Conservation (phyloP, 2,888 invertebrate genomes). For the Plebejus melissa region DNA sequence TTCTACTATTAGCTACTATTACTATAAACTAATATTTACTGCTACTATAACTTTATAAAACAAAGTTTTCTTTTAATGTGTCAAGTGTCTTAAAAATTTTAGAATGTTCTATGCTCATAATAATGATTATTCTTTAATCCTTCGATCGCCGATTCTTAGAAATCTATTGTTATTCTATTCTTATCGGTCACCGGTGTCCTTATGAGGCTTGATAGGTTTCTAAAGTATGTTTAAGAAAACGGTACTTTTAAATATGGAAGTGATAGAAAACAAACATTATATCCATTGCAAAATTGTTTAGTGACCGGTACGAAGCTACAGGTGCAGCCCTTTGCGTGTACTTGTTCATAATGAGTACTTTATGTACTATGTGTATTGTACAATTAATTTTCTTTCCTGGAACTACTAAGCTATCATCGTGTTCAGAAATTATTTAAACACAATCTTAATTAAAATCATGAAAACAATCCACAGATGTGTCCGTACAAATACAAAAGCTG, state of each 20-base stretch:
- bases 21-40: not conserved
- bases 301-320: constrained; percentile 23
- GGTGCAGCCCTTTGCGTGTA: constrained; percentile 36
- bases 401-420: constrained; percentile 19
- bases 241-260: not conserved
- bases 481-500: constrained; percentile 1
- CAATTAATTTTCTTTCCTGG: constrained; percentile 34
- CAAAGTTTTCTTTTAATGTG: not conserved
- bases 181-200: no score
- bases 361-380: constrained; percentile 31
- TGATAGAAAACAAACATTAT: not conserved
- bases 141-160: no score
- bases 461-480: not conserved
- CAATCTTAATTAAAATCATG: constrained; percentile 23
- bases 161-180: no score
- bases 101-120: not conserved
- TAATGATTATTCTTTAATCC: not conserved
- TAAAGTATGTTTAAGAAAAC: not conserved
- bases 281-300: constrained; percentile 8
- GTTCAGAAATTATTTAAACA: constrained; percentile 23
- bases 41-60: not conserved
- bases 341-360: constrained; percentile 33
- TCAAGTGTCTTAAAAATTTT: not conserved
- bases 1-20: not conserved
- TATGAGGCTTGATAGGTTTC: not conserved